Base-by-base conservation (phyloP, 1,140 invertebrate species). In the Solenopsis fugax region DNA sequence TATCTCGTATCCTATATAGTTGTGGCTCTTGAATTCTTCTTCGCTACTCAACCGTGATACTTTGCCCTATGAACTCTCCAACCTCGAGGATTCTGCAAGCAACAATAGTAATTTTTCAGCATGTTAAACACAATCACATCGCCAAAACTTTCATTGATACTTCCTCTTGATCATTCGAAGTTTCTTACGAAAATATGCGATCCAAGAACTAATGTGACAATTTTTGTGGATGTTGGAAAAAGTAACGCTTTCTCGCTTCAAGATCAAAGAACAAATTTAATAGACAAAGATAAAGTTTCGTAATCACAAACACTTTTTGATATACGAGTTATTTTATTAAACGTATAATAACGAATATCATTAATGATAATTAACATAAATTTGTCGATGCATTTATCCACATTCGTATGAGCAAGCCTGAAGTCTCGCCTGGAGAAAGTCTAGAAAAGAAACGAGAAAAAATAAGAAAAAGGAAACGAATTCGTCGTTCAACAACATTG, bases 341-440 rank as follows among this genome's bases (percentile, higher is more conserved):
- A 90, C 80, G 80, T 87, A 85, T 89, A 89, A 88, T 89, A 90
- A 87, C 78, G 78, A 85, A 75, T 89, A 86, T 88, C 64, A 37
- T 62, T 73, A 87, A 48, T 73, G 50, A 58, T 58, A 37, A 78
- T 85, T 89, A 90, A 90, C 89, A 85, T 86, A 86, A 77, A 71
- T 71, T 77, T 76, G 16, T 88, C 60, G 48, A 89, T 78, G 41
- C 29, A 10, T 48, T 67, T 88, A 24, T 67, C n/a, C 60, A 29
- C 45, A 21, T 58, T 78, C 12, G 29, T 21, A 60, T 34, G 62
- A 85, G 24, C 10, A 58, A 85, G 21, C 13, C 37, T 80, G 64
- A 24, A 54, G 64, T 50, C 50, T 18, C 37, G 34, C 18, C 21
- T 71, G 62, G 41, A 73, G 34, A 34, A 18, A 82, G 10, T 41